Base-by-base conservation (phyloP, 2,888 invertebrate species). In the Eurois occulta region DNA sequence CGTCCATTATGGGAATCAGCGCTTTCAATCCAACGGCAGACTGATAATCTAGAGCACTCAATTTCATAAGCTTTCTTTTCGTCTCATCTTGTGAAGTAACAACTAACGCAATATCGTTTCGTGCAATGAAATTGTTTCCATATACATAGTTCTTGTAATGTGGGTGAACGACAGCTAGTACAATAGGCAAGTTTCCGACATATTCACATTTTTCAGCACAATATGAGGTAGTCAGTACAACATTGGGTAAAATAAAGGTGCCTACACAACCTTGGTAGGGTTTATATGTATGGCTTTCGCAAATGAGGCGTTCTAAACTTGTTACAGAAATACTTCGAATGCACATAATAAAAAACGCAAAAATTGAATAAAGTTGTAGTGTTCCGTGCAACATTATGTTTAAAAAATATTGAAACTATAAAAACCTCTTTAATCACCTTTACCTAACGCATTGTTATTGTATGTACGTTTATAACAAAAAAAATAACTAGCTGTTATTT, bases 151-250 rank as follows among this genome's bases (percentile, higher is more conserved):
- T 90, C 65, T 81, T 86, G 41, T 75, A 80, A 78, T 86, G 76
- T 46, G 86, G 83, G 74, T 91, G 88, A 69, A 86, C 77, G 74
- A 85, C 88, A 18, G 69, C 74, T 65, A 80, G 73, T 11, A 83
- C n/a, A 58, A 91, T 90, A 16, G 84, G 72, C 24, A 77, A 72
- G 16, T 72, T 82, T 48, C 79, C 85, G 13, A 93, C 83, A 16
- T 71, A 87, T 65, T 91, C 80, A 86, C 95, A 95, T 5, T 87
- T 87, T 78, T 87, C 73, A n/a, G 94, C 94, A 78, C 95, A 95
- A 76, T 81, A 89, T 5, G 91, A 87, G 0, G 94, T 93, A 18
- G 95, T 93, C 64, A 95, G 68, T 11, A 92, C 87, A 55, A 92
- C 85, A 67, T 91, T 90, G 1, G 90, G 88, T 48, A 88, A 86